phyloP scores from a whole-genome alignment of 2,113 vertebrate species.

The Suricata suricatta region DNA sequence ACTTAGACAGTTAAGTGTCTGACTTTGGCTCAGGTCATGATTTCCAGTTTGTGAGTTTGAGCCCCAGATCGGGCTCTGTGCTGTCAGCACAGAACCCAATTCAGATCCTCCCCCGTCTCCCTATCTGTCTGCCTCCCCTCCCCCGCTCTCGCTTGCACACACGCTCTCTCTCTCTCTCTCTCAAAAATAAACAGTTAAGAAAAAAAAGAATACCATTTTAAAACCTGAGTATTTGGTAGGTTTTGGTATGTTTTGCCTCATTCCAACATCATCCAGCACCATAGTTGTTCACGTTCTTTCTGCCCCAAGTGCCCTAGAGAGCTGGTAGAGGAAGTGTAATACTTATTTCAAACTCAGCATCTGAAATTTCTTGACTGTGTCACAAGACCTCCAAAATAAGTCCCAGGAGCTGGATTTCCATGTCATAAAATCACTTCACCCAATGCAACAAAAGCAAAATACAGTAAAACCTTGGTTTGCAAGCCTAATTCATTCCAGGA shows the following conservation, averaged over 20 bases:
- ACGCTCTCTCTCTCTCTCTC: too few relatives aligned
- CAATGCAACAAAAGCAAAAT: constrained; percentile 47
- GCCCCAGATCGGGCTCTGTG: too few relatives aligned
- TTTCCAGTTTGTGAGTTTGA: too few relatives aligned
- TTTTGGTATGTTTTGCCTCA: neutral
- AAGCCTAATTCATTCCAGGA: too few relatives aligned
- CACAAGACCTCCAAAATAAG: neutral
- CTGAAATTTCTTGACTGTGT: neutral
- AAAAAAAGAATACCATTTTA: neutral
- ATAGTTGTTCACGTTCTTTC: neutral
- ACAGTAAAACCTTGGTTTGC: too few relatives aligned
- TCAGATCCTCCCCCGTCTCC: too few relatives aligned
- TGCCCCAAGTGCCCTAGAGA: neutral
- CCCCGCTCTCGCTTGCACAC: too few relatives aligned
- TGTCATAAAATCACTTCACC: neutral
- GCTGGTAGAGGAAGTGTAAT: neutral
- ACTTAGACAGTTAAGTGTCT: too few relatives aligned
- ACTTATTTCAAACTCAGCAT: constrained; percentile 48
- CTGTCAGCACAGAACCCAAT: too few relatives aligned
- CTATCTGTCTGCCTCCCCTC: too few relatives aligned
- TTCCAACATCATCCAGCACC: neutral
- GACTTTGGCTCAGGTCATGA: too few relatives aligned
- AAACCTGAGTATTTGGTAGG: constrained; percentile 36
- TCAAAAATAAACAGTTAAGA: too few relatives aligned
- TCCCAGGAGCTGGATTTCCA: neutral